A percentile compares a stretch with the other conserved stretches of the same genome.
phyloP scores from a whole-genome alignment of 2,888 invertebrate species.

The Parnassius smintheus region DNA sequence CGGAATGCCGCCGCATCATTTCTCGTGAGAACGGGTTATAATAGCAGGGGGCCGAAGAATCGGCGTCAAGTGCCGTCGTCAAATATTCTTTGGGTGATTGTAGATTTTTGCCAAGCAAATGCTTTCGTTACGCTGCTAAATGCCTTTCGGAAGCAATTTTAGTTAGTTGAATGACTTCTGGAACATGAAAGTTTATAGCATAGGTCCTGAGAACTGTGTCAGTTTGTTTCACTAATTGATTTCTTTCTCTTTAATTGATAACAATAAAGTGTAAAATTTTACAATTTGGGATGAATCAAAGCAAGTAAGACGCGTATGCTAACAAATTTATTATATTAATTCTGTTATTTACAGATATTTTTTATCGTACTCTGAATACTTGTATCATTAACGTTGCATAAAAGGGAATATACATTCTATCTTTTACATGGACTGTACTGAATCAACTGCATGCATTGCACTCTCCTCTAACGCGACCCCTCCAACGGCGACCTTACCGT shows the following conservation, averaged over 20 bases:
- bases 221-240: conserved; percentile 44
- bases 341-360: too few relatives aligned
- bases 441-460: too few relatives aligned
- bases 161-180: conserved; percentile 41
- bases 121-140: conserved; percentile 69
- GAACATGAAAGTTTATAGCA: conserved; percentile 47
- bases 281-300: conserved; percentile 19
- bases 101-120: conserved; percentile 74
- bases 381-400: too few relatives aligned
- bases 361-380: too few relatives aligned
- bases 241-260: conserved; percentile 21
- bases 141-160: conserved; percentile 68
- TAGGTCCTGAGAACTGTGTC: conserved; percentile 69
- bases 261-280: conserved; percentile 34
- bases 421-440: too few relatives aligned
- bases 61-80: conserved; percentile 60
- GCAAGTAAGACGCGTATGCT: background rate
- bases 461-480: too few relatives aligned
- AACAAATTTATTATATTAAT: too few relatives aligned
- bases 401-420: too few relatives aligned
- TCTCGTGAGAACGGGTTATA: conserved; percentile 74
- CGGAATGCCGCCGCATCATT: conserved; percentile 67
- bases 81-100: conserved; percentile 65
- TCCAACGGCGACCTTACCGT: too few relatives aligned
- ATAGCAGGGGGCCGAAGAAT: conserved; percentile 36